Evolutionary conservation across 37 sponge, comb jelly and placozoan species (phyloP).

Genomic region (Ianthella basta): DNA sequence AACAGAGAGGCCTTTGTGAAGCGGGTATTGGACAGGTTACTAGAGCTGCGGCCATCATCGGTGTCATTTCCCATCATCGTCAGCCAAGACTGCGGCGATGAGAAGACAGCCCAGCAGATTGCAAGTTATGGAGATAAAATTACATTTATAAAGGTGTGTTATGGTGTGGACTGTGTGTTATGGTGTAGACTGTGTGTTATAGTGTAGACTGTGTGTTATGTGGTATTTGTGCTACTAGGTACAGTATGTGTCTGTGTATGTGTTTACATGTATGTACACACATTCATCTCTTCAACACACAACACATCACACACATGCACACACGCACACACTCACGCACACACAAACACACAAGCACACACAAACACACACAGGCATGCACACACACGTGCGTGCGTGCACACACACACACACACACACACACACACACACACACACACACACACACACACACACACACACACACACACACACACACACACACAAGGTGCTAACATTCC

Average conservation of each 20-base stretch:
- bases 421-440: no score
- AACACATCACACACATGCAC: no score
- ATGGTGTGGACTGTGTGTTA: constrained; percentile 9
- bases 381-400: no score
- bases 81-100: constrained; percentile 90
- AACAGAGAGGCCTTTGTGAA: constrained; percentile 59
- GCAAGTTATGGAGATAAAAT: constrained; percentile 56
- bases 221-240: neutral
- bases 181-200: constrained; percentile 10
- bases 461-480: neutral
- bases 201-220: constrained; percentile 16
- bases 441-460: no score
- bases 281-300: neutral
- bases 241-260: neutral
- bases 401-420: no score
- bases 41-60: constrained; percentile 38
- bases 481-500: neutral
- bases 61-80: constrained; percentile 77
- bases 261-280: neutral
- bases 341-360: no score
- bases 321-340: no score
- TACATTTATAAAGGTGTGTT: constrained; percentile 73
- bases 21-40: constrained; percentile 52
- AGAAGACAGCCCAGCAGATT: constrained; percentile 65
- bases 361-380: no score